Evolutionary conservation across 2,113 vertebrate genomes (phyloP), one percentile per base, ranked within the genome.

Genomic region (Cranoglanis bouderius): DNA sequence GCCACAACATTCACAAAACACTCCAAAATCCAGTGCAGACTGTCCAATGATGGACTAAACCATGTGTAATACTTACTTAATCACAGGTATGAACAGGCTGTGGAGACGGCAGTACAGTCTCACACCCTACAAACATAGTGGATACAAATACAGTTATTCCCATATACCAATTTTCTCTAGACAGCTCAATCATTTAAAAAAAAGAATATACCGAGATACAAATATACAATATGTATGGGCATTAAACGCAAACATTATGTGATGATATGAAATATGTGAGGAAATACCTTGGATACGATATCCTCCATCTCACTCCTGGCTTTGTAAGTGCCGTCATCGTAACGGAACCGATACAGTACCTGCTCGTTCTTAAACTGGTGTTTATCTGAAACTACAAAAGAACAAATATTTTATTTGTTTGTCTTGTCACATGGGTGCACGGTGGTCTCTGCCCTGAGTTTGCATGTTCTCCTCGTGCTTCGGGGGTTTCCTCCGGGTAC

Each of bases 351-450:
- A 93, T 99, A 99, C 94, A 99, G 95, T 88, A 99, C 98, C 93
- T 98, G 97, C 91, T 99, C 98, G 0, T 99, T 99, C 96, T 99
- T 99, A 93, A 99, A 99, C 93, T 99, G 98, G 92, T 99, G 98
- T 92, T 98, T 99, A 94, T 99, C 98, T 51, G 98, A 99, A 93
- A 99, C 98, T 99, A 89, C 82, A 93, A 92, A 38, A 70, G 35
- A 90, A 85, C 49, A 72, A 35, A 53, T 10, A 4, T 49, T 13
- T 21, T 19, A 61, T 38, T 46, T 70, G n/a, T 67, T 53, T 53
- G 8, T 49, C 46, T 49, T 49, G 46, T 49, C 46, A 49, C 46
- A 49, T 49, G 46, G 9, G 46, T 49, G 46, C 46, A 49, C 8
- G 46, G 8, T 49, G 8, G 9, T 9, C 9, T 49, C 46, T 49